These are phyloP conservation scores for Arrhamphus sclerolepis DNA, from an alignment of 2,797 vertebrate species.

Conservation along the genomic window DNA sequence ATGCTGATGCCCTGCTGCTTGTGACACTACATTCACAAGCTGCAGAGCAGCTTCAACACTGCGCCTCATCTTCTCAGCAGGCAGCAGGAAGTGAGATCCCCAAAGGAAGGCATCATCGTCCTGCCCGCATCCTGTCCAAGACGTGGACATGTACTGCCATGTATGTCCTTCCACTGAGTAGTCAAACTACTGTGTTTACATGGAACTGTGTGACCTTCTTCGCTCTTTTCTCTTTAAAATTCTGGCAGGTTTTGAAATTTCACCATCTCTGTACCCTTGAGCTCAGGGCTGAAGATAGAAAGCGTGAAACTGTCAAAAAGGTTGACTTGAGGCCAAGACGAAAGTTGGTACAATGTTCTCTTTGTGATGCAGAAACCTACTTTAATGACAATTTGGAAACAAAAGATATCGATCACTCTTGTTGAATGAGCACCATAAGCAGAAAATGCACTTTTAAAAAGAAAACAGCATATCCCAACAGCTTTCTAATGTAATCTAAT, in stretches of 20 bases:
- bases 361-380: background rate
- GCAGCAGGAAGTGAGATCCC: constrained; percentile 57
- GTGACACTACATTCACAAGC: constrained; percentile 58
- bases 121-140: constrained; percentile 56
- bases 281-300: constrained; percentile 14
- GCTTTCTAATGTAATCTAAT: too few species aligned
- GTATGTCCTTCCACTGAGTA: constrained; percentile 59
- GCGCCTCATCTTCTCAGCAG: constrained; percentile 59
- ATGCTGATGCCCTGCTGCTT: constrained; percentile 47
- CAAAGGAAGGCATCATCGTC: constrained; percentile 55
- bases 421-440: too few species aligned
- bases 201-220: constrained; percentile 51
- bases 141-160: constrained; percentile 66
- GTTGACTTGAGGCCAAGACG: constrained; percentile 34
- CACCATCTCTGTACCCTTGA: constrained; percentile 14
- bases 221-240: constrained; percentile 21
- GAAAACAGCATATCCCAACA: too few species aligned
- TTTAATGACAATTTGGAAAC: too few species aligned
- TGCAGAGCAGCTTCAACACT: constrained; percentile 45
- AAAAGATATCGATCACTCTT: too few species aligned
- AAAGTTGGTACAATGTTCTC: constrained; percentile 36
- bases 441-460: too few species aligned
- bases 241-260: constrained; percentile 43
- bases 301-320: constrained; percentile 35
- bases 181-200: constrained; percentile 54